phyloP scores from a whole-genome alignment of 2,797 vertebrate species.

The Anguilla obscura region DNA sequence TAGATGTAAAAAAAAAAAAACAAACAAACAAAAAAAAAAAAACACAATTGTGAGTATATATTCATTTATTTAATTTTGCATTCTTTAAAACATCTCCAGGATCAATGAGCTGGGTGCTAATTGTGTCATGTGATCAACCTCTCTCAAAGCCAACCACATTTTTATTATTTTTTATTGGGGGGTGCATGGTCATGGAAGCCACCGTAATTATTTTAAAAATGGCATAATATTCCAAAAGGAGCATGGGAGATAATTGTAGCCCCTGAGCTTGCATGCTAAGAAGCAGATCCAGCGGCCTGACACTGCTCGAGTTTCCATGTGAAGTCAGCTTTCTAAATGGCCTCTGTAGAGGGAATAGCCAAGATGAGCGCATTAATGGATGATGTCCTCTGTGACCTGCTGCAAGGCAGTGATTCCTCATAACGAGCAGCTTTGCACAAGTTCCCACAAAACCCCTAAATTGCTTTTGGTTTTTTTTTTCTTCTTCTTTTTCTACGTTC shows the following conservation, averaged over 20 bases:
- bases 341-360: background rate
- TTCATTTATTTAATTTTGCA: background rate
- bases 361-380: background rate
- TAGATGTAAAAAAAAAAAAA: background rate
- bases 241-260: no score
- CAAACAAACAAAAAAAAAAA: background rate
- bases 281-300: background rate
- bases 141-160: background rate
- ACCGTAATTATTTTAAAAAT: background rate
- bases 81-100: background rate
- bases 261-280: slow-evolving; percentile 3
- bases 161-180: background rate
- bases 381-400: background rate
- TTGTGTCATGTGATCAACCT: background rate
- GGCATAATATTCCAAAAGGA: background rate
- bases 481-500: background rate
- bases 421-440: background rate
- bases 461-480: background rate
- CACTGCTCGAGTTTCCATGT: background rate
- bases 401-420: background rate
- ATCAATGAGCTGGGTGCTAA: slow-evolving; percentile 29
- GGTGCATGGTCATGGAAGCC: background rate
- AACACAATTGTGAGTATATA: background rate
- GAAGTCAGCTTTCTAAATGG: background rate
- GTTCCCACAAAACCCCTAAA: background rate